A percentile compares a stretch with the other conserved stretches of the same genome.
Conservation (phyloP, 2,888 invertebrate genomes). For the Phyllotreta cruciferae region DNA sequence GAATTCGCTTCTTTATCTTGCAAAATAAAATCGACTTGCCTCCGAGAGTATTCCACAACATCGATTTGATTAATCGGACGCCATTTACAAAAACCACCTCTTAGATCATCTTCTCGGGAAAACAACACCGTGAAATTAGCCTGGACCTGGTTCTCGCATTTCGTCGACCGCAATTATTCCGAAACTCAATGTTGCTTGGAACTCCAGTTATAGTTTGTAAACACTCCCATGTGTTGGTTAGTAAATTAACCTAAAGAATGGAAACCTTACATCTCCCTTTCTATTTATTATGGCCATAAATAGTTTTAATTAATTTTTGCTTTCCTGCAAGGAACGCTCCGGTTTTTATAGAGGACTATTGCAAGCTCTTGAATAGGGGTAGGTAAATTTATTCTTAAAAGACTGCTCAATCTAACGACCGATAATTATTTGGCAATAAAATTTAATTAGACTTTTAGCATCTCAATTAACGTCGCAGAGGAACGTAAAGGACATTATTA, state of each 20-base stretch:
- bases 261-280: conserved; percentile 1
- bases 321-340: not conserved
- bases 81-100: no score
- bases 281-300: conserved; percentile 9
- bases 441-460: conserved; percentile 29
- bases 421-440: conserved; percentile 33
- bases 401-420: conserved; percentile 5
- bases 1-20: not conserved
- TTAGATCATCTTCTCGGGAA: not conserved
- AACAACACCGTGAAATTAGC: conserved; percentile 3
- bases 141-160: not conserved
- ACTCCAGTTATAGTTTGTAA: not conserved
- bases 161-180: not conserved
- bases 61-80: no score
- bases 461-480: conserved; percentile 29
- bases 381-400: no score
- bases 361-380: not conserved
- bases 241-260: conserved; percentile 24
- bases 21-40: no score
- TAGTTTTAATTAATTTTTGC: conserved; percentile 2
- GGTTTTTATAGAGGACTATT: not conserved
- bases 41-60: no score
- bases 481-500: conserved; percentile 27
- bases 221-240: conserved; percentile 4
- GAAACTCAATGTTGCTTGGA: conserved; percentile 2